Percentiles rank a stretch among this genome's conserved stretches.
Conservation (phyloP, 2,797 vertebrate genomes). For the Microctenopoma lineatum region DNA sequence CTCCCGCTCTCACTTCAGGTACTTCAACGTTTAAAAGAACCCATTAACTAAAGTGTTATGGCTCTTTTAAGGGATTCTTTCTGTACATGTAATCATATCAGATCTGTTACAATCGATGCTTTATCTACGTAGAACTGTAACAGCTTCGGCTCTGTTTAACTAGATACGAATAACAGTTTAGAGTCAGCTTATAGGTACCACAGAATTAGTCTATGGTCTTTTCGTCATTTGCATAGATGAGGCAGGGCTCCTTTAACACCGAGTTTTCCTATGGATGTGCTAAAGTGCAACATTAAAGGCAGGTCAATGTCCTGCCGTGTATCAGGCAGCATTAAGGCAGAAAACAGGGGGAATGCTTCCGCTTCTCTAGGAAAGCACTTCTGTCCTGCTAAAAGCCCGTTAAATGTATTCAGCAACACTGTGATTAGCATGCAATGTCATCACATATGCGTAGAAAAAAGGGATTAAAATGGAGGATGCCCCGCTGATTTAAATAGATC, state of each 20-base stretch:
- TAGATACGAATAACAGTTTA: neutral
- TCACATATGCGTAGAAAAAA: constrained; percentile 70
- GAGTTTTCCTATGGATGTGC: constrained; percentile 2
- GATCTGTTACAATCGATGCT: constrained; percentile 28
- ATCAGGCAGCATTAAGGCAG: constrained; percentile 47
- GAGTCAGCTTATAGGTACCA: constrained; percentile 10
- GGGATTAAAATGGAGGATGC: constrained; percentile 63
- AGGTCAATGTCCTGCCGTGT: constrained; percentile 50
- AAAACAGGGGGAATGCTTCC: constrained; percentile 23
- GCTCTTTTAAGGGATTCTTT: neutral
- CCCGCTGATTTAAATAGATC: constrained; percentile 66
- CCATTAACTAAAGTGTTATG: constrained; percentile 26
- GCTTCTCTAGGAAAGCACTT: constrained; percentile 41
- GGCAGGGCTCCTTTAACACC: neutral
- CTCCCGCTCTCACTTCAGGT: constrained; percentile 2
- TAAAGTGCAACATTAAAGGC: constrained; percentile 33
- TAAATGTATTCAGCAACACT: constrained; percentile 32
- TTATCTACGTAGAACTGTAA: neutral
- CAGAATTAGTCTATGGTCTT: neutral
- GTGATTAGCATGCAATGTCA: constrained; percentile 30
- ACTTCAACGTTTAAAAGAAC: constrained; percentile 40
- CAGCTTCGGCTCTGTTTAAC: constrained; percentile 27
- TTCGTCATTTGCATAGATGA: constrained; percentile 9
- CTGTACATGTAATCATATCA: constrained; percentile 16
- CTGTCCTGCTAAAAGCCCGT: constrained; percentile 51